Evolutionary conservation across 2,797 vertebrate species (phyloP), one percentile per base, ranked within the genome.

Genomic region (Buceros bicornis): DNA sequence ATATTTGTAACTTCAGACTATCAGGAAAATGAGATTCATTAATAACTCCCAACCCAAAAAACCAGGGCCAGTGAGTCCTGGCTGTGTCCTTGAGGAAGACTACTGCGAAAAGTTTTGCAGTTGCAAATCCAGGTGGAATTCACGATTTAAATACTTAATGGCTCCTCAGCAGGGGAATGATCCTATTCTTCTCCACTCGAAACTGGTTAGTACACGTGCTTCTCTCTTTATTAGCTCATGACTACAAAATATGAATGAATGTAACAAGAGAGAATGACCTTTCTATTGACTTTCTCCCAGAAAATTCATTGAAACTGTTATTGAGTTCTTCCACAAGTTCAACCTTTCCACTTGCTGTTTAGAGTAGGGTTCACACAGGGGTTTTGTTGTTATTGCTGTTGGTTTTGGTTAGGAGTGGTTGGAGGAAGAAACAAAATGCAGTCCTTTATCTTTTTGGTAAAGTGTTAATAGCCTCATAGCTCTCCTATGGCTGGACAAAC

Each of bases 141-240:
- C 31, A 0, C 83, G 80, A 85, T 97, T 98, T 98, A 98, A 98
- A 98, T 98, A 98, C 93, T 96, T 95, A 10, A 20, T 45, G 62
- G 90, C 60, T 91, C 87, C 97, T 69, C 97, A 66, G 96, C 87
- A 87, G 97, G 97, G 79, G 89, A 93, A 95, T 35, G 16, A 82
- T 65, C 69, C 85, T 94, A 97, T 98, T 98, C 88, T 98, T 97
- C 92, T 87, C 91, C 40, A 64, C 97, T 97, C 97, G 97, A 96
- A 96, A 72, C 96, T 98, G 97, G 98, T 97, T 95, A 96, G 96
- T 95, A 94, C 97, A 96, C 64, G 47, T 96, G 95, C 48, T 64
- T 95, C 92, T 93, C 42, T 45, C 50, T 89, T 71, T 82, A 47
- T 81, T 82, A 83, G 35, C 33, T 61, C 37, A 43, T 89, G 42